Conservation (phyloP, 2,888 invertebrate genomes). For the Tachystola acroxantha region DNA sequence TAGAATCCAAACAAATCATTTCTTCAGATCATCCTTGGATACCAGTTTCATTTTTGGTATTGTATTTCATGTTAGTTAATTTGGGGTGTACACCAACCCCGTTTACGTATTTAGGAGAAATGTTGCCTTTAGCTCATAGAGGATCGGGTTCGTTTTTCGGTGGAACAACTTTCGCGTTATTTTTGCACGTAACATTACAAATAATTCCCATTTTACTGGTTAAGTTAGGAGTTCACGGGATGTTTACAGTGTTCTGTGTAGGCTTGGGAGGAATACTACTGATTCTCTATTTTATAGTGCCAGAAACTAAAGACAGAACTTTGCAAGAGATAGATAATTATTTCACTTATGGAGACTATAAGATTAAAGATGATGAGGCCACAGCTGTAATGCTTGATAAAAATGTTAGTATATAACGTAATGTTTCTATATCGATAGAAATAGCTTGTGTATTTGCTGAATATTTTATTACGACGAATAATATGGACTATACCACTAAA, state of each 20-base stretch:
- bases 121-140: conserved; percentile 31
- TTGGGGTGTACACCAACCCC: conserved; percentile 31
- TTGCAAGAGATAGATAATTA: conserved; percentile 37
- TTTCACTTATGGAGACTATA: conserved; percentile 20
- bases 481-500: too few species aligned
- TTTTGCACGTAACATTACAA: conserved; percentile 16
- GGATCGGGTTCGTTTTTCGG: conserved; percentile 22
- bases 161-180: conserved; percentile 20
- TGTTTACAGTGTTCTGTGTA: conserved; percentile 28
- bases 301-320: conserved; percentile 39
- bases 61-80: conserved; percentile 27
- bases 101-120: conserved; percentile 28
- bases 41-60: conserved; percentile 21
- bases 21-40: conserved; percentile 19
- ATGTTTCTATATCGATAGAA: too few species aligned
- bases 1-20: conserved; percentile 15
- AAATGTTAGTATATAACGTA: too few species aligned
- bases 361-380: conserved; percentile 4
- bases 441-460: too few species aligned
- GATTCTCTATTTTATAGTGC: conserved; percentile 24
- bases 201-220: conserved; percentile 22
- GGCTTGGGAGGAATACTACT: conserved; percentile 19
- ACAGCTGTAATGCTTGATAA: conserved; percentile 2
- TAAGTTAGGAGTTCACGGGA: conserved; percentile 28
- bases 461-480: too few species aligned